A percentile compares a stretch with the other conserved stretches of the same genome.
phyloP scores from a whole-genome alignment of 2,888 invertebrate species.

The Drosophila ezoana region DNA sequence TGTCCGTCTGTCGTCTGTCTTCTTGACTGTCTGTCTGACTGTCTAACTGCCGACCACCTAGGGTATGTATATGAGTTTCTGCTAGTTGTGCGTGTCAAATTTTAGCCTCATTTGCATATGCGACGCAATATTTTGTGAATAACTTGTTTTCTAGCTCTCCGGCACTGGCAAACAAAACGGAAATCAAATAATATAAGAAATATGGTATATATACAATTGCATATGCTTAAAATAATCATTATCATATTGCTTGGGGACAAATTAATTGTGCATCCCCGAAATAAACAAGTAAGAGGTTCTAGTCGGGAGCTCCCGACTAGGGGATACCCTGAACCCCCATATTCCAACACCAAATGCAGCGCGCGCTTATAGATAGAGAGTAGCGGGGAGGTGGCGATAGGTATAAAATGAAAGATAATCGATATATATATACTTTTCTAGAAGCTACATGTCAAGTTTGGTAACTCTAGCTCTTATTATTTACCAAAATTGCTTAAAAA shows the following conservation, averaged over 20 bases:
- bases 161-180: slow-evolving; percentile 18
- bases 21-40: background rate
- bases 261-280: background rate
- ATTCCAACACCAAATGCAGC: too few species aligned
- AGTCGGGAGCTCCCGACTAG: too few species aligned
- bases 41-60: slow-evolving; percentile 9
- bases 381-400: too few species aligned
- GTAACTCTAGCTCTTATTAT: too few species aligned
- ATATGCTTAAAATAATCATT: slow-evolving; percentile 1
- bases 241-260: slow-evolving; percentile 10
- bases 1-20: too few species aligned
- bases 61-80: slow-evolving; percentile 2
- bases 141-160: slow-evolving; percentile 41
- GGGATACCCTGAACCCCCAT: too few species aligned
- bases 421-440: too few species aligned
- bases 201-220: background rate
- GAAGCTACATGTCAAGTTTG: too few species aligned
- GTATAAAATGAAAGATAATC: too few species aligned
- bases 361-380: too few species aligned
- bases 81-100: slow-evolving; percentile 4
- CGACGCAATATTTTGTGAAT: slow-evolving; percentile 24
- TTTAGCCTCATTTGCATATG: slow-evolving; percentile 45
- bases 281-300: too few species aligned
- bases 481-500: too few species aligned
- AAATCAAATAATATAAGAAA: slow-evolving; percentile 4